Conservation (phyloP, 2,797 vertebrate genomes). For the Scyliorhinus canicula region DNA sequence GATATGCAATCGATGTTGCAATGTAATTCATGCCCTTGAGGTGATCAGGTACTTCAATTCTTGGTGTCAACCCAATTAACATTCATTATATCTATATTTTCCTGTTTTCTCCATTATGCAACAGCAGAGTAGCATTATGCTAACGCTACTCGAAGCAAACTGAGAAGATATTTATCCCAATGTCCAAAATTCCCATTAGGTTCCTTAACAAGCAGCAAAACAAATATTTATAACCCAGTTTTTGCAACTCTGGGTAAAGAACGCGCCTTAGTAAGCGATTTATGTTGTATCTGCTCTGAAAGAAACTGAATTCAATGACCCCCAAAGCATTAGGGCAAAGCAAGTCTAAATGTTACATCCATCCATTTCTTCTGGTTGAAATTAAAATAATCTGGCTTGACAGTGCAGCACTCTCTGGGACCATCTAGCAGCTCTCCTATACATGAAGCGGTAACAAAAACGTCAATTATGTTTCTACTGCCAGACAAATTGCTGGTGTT, state of each 20-base stretch:
- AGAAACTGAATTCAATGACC: not conserved
- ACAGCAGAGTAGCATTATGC: not conserved
- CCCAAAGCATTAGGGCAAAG: not conserved
- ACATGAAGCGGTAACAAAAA: constrained; percentile 64
- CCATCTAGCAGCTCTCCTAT: constrained; percentile 56
- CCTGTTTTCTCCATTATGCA: not conserved
- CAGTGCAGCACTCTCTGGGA: constrained; percentile 56
- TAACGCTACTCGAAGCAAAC: not conserved
- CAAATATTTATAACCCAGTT: not conserved
- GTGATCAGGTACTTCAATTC: not conserved
- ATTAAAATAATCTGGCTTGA: constrained; percentile 58
- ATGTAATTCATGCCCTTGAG: not conserved
- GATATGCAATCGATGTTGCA: not conserved
- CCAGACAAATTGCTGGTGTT: constrained; percentile 64
- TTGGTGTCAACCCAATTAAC: not conserved
- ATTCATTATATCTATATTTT: not conserved
- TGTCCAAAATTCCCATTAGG: not conserved
- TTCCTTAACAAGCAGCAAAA: not conserved
- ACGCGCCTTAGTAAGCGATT: not conserved
- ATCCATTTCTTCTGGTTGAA: constrained; percentile 48
- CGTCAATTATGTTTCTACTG: constrained; percentile 65
- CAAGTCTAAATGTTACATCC: constrained; percentile 19
- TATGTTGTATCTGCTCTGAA: not conserved
- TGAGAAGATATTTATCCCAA: not conserved
- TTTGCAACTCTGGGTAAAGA: not conserved